Conservation (phyloP, 2,888 invertebrate genomes). For the Thysanoteuthis rhombus region DNA sequence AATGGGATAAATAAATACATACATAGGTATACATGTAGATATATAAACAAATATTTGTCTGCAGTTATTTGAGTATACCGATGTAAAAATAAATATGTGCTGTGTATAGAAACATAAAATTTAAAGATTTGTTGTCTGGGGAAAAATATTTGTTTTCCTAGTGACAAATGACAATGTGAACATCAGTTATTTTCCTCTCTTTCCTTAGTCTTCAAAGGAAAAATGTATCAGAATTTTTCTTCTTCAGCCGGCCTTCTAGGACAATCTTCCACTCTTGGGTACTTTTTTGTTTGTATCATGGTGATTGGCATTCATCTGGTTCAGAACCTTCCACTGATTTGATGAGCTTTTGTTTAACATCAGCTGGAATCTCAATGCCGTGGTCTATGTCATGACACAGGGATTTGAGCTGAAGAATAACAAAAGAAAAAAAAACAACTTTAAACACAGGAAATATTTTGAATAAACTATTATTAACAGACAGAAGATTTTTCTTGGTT, state of each 20-base stretch:
- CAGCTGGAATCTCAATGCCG: neutral
- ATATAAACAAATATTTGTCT: neutral
- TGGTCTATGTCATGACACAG: neutral
- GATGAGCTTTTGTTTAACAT: neutral
- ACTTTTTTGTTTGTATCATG: neutral
- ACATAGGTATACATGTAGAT: neutral
- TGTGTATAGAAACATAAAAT: neutral
- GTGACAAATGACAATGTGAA: neutral
- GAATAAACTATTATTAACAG: too few species aligned
- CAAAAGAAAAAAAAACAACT: neutral
- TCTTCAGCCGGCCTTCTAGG: neutral
- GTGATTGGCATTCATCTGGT: neutral
- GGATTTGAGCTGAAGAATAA: neutral
- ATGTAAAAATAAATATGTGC: neutral
- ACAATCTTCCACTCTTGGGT: neutral
- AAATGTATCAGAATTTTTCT: neutral
- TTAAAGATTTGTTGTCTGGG: neutral
- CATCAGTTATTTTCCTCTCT: neutral
- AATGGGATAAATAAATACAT: neutral
- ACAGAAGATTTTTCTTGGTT: too few species aligned
- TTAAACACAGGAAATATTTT: neutral
- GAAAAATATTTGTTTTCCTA: neutral
- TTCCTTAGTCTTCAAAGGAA: neutral
- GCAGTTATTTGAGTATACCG: neutral
- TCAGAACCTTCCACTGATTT: neutral